phyloP scores from a whole-genome alignment of 2,113 vertebrate species.

The Nyctereutes procyonoides region DNA sequence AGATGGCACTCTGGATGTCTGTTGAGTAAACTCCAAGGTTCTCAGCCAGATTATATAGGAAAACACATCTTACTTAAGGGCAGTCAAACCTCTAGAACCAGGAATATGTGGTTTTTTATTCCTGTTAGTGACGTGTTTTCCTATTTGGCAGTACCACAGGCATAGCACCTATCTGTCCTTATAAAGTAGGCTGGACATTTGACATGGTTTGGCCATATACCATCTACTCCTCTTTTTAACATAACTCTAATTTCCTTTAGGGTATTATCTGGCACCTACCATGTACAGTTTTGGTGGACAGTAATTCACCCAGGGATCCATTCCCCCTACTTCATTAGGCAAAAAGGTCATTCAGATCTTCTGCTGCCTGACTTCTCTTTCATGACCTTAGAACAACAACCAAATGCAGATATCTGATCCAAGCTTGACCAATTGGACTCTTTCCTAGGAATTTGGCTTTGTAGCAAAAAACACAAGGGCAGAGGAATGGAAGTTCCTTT shows the following conservation, averaged over 20 bases:
- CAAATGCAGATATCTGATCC: background rate
- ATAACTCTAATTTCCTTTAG: background rate
- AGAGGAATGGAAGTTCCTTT: background rate
- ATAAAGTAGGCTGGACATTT: background rate
- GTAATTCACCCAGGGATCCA: too few relatives aligned
- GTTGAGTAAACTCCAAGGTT: background rate
- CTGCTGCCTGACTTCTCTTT: background rate
- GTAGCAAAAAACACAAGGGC: background rate
- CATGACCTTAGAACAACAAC: background rate
- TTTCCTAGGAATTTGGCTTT: background rate
- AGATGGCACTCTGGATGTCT: background rate
- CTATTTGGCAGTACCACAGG: background rate
- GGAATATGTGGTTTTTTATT: background rate
- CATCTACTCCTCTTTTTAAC: background rate
- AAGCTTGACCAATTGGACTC: background rate
- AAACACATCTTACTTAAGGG: background rate
- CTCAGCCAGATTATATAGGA: background rate
- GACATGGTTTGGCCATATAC: background rate
- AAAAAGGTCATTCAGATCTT: background rate
- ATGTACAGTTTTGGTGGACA: background rate
- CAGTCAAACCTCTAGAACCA: background rate
- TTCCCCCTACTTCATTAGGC: background rate
- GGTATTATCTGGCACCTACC: background rate
- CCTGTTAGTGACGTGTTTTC: background rate
- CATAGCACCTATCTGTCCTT: too few relatives aligned